Percentiles rank a stretch among this genome's conserved stretches.
phyloP scores from a whole-genome alignment of 2,888 invertebrate genomes.

The Aplocera efformata region DNA sequence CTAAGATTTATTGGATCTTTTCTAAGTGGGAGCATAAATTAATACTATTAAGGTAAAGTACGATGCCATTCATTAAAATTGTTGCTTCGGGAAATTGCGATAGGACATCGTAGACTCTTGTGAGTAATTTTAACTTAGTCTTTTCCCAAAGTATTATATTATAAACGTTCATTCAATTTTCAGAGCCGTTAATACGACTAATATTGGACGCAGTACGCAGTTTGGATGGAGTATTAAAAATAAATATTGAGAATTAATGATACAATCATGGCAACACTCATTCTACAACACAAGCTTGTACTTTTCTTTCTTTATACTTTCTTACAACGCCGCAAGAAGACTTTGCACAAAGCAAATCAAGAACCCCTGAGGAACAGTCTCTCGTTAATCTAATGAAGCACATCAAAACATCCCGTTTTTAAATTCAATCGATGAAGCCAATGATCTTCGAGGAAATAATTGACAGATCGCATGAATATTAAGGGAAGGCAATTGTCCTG shows the following conservation, averaged over 20 bases:
- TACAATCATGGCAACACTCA: no score
- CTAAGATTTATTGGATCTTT: constrained; percentile 28
- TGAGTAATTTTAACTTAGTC: no score
- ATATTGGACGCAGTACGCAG: no score
- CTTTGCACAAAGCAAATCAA: not conserved
- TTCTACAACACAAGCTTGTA: no score
- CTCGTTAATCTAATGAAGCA: constrained; percentile 30
- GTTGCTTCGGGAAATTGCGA: constrained; percentile 1
- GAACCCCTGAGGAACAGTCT: constrained; percentile 10
- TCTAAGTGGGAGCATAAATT: constrained; percentile 17
- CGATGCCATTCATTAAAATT: not conserved
- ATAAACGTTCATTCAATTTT: no score
- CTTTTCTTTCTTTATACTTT: no score
- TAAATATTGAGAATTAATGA: no score
- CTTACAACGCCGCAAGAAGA: no score
- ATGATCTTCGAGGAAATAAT: constrained; percentile 40
- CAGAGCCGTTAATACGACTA: no score
- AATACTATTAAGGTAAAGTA: not conserved
- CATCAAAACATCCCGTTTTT: constrained; percentile 31
- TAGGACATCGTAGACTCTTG: no score
- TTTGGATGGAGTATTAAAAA: no score
- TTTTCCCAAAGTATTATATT: no score
- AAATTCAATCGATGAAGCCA: constrained; percentile 30
- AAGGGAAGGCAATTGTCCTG: constrained; percentile 54
- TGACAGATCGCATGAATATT: constrained; percentile 54